These are phyloP conservation scores for Lepidotrigona ventralis DNA, from an alignment of 1,140 invertebrate species.

Conservation along the genomic window DNA sequence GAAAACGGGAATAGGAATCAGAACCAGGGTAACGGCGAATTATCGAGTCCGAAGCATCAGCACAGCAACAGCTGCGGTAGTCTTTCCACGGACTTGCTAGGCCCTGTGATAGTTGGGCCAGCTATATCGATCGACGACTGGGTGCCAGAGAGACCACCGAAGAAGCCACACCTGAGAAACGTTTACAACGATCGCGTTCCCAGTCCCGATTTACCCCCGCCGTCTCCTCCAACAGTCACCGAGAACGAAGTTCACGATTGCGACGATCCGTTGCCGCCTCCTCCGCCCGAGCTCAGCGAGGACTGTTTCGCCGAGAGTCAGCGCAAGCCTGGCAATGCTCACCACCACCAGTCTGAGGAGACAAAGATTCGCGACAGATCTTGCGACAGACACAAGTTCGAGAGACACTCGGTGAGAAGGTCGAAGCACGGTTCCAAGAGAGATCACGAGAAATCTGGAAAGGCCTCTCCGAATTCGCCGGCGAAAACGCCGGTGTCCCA, in stretches of 20 bases:
- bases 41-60: conserved; percentile 78
- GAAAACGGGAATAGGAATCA: conserved; percentile 65
- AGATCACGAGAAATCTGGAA: conserved; percentile 61
- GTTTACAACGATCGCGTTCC: conserved; percentile 82
- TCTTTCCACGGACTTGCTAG: conserved; percentile 82
- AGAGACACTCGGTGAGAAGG: conserved; percentile 69
- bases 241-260: conserved; percentile 83
- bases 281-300: conserved; percentile 82
- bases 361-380: conserved; percentile 57
- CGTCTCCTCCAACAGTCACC: conserved; percentile 83
- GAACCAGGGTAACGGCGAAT: conserved; percentile 57
- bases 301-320: conserved; percentile 59
- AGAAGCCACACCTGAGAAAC: conserved; percentile 86
- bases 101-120: conserved; percentile 84
- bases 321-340: conserved; percentile 37
- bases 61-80: conserved; percentile 84
- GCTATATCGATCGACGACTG: conserved; percentile 85
- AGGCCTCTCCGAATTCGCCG: conserved; percentile 64
- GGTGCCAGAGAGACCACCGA: conserved; percentile 87
- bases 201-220: conserved; percentile 87
- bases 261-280: conserved; percentile 88
- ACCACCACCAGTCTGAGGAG: conserved; percentile 50
- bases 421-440: conserved; percentile 66
- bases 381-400: conserved; percentile 70
- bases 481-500: conserved; percentile 53